phyloP scores from a whole-genome alignment of 1,140 invertebrate species.

The Drosophila kepulauana region DNA sequence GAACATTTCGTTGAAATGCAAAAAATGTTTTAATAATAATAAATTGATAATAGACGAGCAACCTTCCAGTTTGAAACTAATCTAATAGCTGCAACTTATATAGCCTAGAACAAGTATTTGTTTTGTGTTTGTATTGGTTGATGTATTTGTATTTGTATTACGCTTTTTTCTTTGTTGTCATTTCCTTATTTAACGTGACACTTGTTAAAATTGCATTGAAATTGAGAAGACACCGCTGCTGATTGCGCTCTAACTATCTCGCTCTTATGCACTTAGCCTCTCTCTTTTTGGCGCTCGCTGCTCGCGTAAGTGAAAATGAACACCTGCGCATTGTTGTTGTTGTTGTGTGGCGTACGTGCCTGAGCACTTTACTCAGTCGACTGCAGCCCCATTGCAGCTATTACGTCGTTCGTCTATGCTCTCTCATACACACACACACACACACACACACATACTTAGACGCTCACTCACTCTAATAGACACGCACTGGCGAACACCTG shows the following conservation, averaged over 20 bases:
- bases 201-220: slow-evolving; percentile 77
- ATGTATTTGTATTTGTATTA: slow-evolving; percentile 1
- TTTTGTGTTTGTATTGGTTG: slow-evolving; percentile 7
- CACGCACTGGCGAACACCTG: slow-evolving; percentile 73
- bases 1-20: not conserved
- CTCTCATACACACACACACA: slow-evolving; percentile 33
- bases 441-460: slow-evolving; percentile 19
- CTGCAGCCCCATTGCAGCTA: slow-evolving; percentile 64
- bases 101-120: slow-evolving; percentile 25
- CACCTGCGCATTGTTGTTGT: slow-evolving; percentile 58
- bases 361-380: slow-evolving; percentile 43
- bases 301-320: slow-evolving; percentile 61
- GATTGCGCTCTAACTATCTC: slow-evolving; percentile 18
- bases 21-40: not conserved
- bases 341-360: slow-evolving; percentile 71
- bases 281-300: not conserved
- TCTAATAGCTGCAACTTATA: slow-evolving; percentile 14
- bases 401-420: slow-evolving; percentile 75
- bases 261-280: not conserved
- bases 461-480: slow-evolving; percentile 24
- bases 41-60: slow-evolving; percentile 2
- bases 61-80: slow-evolving; percentile 8
- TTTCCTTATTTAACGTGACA: slow-evolving; percentile 81
- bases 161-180: slow-evolving; percentile 55
- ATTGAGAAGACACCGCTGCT: slow-evolving; percentile 63